phyloP scores from a whole-genome alignment of 1,140 invertebrate genomes.

The Heliconius nattereri region DNA sequence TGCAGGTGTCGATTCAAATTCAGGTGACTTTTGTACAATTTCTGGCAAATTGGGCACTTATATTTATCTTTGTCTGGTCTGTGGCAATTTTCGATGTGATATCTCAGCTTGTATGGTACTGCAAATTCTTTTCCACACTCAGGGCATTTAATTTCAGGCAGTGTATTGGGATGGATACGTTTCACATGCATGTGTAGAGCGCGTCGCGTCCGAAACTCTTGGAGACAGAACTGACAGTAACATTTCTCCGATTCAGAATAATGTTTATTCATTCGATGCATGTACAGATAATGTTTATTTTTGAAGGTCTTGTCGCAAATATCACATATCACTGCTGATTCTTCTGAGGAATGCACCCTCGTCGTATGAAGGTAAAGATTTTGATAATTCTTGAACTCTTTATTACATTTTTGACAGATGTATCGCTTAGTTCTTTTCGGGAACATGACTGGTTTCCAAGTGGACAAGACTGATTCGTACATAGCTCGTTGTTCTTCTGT shows the following conservation, averaged over 20 bases:
- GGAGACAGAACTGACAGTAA: conserved; percentile 71
- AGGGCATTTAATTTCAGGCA: conserved; percentile 68
- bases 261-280: conserved; percentile 76
- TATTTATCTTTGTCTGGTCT: conserved; percentile 60
- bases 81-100: conserved; percentile 66
- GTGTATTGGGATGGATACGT: conserved; percentile 61
- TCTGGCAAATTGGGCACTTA: conserved; percentile 69
- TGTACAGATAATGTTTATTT: conserved; percentile 75
- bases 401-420: conserved; percentile 71
- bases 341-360: conserved; percentile 67
- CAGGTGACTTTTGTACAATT: conserved; percentile 65
- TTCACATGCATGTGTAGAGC: conserved; percentile 72
- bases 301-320: conserved; percentile 74
- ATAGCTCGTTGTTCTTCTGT: conserved; percentile 70
- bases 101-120: conserved; percentile 67
- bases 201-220: conserved; percentile 66
- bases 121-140: conserved; percentile 69
- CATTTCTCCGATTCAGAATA: conserved; percentile 71
- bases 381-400: conserved; percentile 76
- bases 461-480: conserved; percentile 71
- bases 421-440: conserved; percentile 64
- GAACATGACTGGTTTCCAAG: conserved; percentile 71
- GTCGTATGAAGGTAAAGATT: conserved; percentile 72
- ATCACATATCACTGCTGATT: conserved; percentile 67
- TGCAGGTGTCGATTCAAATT: conserved; percentile 69